Base-by-base conservation (phyloP, 35 echinoderm and acorn worm genomes). In the Lytechinus variegatus region DNA sequence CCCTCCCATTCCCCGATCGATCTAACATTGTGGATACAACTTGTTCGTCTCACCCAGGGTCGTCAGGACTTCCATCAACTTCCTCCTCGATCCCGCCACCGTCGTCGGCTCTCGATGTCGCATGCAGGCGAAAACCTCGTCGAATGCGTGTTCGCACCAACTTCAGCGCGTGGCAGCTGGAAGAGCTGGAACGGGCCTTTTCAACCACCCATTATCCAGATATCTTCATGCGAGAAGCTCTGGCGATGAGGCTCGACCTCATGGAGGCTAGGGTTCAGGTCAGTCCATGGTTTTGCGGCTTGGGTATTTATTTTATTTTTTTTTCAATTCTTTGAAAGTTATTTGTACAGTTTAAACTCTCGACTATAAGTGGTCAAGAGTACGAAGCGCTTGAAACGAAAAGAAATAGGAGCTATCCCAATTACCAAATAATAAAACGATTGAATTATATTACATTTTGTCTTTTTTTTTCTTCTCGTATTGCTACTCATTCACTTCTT, bases 201-300 rank as follows among this genome's bases (percentile, higher is more conserved):
- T 91, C 96, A 55, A 95, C 97, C 4, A 99, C 98, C 7, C 98
- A 99, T 52, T 99, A 99, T 72, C 98, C 98, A 11, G 98, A 99
- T 92, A 99, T 99, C 56, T 99, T 99, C 92, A 99, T 98, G 98
- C 95, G 98, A 72, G 98, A 99, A 95, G 98, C 98, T 27, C 96
- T 99, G 57, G 98, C 98, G 8, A 97, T 99, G 96, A 94, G 98
- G 28, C 71, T 99, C 87, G 98, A 99, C 66, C 96, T 99, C 29
- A 99, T 99, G 98, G 98, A 99, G 86, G 98, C 98, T 9, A 95
- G 98, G 95, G 98, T 99, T 24, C 98, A 99, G 95, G 98, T 99
- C 61, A 52, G 95, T 44, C 33, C 33, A 44, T 53, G 27, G 8
- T 7, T 24, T 71, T 28, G 10, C 16, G 1, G 9, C 10, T 13